Conservation (phyloP, 1,140 invertebrate genomes). For the Trachelipus rathkii region DNA sequence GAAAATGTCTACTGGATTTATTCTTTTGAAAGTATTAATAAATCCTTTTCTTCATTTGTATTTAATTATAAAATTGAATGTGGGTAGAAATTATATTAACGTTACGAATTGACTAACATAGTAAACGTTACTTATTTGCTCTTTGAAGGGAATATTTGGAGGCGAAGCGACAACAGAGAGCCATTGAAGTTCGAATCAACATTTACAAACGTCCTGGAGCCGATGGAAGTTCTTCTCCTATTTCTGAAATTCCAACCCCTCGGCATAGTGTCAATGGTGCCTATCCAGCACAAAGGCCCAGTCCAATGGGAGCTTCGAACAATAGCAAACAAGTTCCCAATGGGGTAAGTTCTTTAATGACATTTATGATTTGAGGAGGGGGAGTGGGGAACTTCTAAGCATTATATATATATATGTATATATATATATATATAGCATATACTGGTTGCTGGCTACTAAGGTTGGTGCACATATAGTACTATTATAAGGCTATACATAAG, state of each 20-base stretch:
- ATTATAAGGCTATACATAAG: too few relatives aligned
- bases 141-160: slow-evolving; percentile 76
- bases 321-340: slow-evolving; percentile 32
- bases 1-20: too few relatives aligned
- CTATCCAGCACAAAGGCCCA: neutral
- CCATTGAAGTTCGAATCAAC: slow-evolving; percentile 63
- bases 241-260: slow-evolving; percentile 23
- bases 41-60: too few relatives aligned
- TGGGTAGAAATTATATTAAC: too few relatives aligned
- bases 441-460: too few relatives aligned
- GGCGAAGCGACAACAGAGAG: slow-evolving; percentile 73
- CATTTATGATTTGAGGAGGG: too few relatives aligned
- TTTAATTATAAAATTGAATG: too few relatives aligned
- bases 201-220: slow-evolving; percentile 57
- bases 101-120: too few relatives aligned
- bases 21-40: too few relatives aligned
- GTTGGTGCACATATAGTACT: too few relatives aligned
- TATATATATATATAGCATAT: slow-evolving; percentile 28
- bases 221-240: slow-evolving; percentile 31
- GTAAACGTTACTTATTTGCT: too few relatives aligned
- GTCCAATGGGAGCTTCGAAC: slow-evolving; percentile 26
- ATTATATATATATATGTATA: slow-evolving; percentile 8
- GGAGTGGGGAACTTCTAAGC: too few relatives aligned
- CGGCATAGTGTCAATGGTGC: neutral
- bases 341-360: slow-evolving; percentile 33